Evolutionary conservation across 1,140 invertebrate species (phyloP).

Genomic region (Trichogramma pretiosum): DNA sequence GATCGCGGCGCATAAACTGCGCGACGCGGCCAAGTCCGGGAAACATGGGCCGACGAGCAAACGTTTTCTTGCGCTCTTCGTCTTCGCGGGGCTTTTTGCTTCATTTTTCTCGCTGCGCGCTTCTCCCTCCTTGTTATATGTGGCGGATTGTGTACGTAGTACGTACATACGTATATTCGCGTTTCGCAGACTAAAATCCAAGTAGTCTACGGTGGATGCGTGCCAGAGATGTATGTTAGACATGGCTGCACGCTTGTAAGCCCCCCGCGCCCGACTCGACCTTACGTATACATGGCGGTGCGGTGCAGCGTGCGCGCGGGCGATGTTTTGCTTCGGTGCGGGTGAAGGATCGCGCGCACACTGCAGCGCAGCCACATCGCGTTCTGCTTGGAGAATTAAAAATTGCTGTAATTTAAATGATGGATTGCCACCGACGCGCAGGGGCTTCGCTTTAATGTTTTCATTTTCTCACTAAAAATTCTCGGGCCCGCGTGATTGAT

Average conservation of each 20-base stretch:
- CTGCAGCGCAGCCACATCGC: neutral
- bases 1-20: too few species aligned
- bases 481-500: too few species aligned
- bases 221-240: conserved; percentile 11
- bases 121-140: neutral
- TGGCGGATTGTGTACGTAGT: neutral
- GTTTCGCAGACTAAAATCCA: conserved; percentile 6
- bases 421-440: neutral
- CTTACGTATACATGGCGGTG: neutral
- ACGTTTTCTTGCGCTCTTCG: neutral
- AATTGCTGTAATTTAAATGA: too few species aligned
- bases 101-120: neutral
- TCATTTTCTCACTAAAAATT: too few species aligned
- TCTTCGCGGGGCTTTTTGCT: neutral
- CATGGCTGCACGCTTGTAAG: too few species aligned
- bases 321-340: neutral
- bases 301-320: too few species aligned
- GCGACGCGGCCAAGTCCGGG: neutral
- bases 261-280: neutral
- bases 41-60: neutral
- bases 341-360: neutral
- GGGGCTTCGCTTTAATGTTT: neutral
- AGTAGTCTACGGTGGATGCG: conserved; percentile 12
- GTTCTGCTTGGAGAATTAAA: too few species aligned
- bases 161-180: too few species aligned